Base-by-base conservation (phyloP, 2,797 vertebrate species). In the Salarias fasciatus region DNA sequence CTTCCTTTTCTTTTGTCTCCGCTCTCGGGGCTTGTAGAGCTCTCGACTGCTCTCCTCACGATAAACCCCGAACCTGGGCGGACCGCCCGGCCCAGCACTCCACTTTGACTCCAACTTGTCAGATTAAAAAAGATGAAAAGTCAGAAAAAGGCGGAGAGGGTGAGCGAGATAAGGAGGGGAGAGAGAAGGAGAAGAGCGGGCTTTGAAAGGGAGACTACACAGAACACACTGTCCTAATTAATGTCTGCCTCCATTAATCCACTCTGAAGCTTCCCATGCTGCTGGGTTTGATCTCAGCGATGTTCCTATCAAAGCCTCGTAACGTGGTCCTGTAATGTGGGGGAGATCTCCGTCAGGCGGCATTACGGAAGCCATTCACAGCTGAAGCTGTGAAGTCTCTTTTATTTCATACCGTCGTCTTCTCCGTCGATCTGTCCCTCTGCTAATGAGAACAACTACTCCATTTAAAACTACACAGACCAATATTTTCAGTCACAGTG, bases 221-320 rank as follows among this genome's bases (percentile, higher is more conserved):
- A 63, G 69, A 82, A 83, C 72, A 78, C 68, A 58, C 73, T 72
- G 77, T 83, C 79, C 80, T 86, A 85, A 90, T 87, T 87, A 85
- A 80, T 70, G 85, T 85, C 80, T 81, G 78, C 57, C 63, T 74
- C 51, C 73, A 81, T 83, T 80, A 86, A 88, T 86, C 82, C 79
- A 78, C 45, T 77, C 63, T 68, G 78, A 81, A 75, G 72, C 75
- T 83, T 75, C 69, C 66, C 70, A 51, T 75, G 80, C 70, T 79
- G 80, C 73, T 51, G 58, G 80, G 81, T 85, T 86, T 90, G 86
- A 90, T 90, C 80, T 83, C 55, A 37, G 64, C 56, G 24, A 24
- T 35, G 53, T 40, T 71, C 49, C 64, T 77, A 88, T 86, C 88
- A 87, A 85, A 90, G 86, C 55, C 29, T 51, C 7, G 18, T 47